Evolutionary conservation across 2,797 vertebrate species (phyloP).

Genomic region (Sardinella longiceps): DNA sequence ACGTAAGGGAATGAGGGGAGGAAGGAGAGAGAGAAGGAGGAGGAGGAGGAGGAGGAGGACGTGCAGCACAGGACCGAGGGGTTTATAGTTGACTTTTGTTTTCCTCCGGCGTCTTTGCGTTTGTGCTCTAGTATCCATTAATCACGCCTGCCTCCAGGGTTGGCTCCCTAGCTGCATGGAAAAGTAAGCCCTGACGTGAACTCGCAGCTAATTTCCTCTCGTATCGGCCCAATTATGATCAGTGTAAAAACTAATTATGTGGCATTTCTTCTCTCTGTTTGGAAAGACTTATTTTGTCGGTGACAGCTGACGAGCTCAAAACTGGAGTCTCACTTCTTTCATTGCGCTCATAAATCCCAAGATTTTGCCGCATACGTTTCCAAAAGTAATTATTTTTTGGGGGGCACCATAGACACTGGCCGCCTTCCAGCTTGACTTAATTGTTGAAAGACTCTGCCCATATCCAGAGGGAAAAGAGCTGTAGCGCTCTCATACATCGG

Average conservation of each 20-base stretch:
- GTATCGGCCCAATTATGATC: slow-evolving; percentile 14
- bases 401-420: slow-evolving; percentile 49
- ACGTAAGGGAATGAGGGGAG: not conserved
- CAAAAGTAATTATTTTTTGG: slow-evolving; percentile 56
- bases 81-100: slow-evolving; percentile 23
- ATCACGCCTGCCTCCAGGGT: slow-evolving; percentile 9
- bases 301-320: slow-evolving; percentile 42
- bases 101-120: slow-evolving; percentile 7
- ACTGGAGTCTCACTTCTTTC: slow-evolving; percentile 47
- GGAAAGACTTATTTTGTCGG: slow-evolving; percentile 35
- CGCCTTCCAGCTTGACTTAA: slow-evolving; percentile 50
- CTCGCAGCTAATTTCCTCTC: slow-evolving; percentile 6
- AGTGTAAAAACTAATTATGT: slow-evolving; percentile 20
- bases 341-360: slow-evolving; percentile 54
- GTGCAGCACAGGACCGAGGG: not conserved
- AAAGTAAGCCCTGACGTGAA: slow-evolving; percentile 19
- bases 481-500: slow-evolving; percentile 49
- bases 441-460: slow-evolving; percentile 48
- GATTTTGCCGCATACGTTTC: slow-evolving; percentile 53
- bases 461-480: slow-evolving; percentile 50
- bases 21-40: slow-evolving; percentile 31
- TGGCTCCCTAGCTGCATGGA: not conserved
- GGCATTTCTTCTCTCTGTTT: slow-evolving; percentile 30
- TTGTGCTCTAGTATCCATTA: slow-evolving; percentile 13
- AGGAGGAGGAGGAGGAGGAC: too few relatives aligned